phyloP scores from a whole-genome alignment of 2,888 invertebrate species.

The Drosophila pseudotakahashii region DNA sequence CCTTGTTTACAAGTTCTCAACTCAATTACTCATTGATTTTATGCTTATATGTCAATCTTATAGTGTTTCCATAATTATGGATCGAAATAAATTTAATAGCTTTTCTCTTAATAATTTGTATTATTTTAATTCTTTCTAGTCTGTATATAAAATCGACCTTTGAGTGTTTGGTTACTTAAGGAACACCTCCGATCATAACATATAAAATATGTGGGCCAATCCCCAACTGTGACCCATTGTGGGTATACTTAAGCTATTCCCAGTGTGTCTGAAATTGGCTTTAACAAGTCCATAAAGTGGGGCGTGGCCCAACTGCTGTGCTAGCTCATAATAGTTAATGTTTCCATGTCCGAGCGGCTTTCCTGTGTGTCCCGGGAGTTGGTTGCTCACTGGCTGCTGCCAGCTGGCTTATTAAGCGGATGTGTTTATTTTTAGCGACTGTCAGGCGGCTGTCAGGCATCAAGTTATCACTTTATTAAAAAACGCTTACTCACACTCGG shows the following conservation, averaged over 20 bases:
- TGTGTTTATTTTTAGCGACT: conserved; percentile 71
- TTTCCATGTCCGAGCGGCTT: conserved; percentile 45
- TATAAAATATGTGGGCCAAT: conserved; percentile 6
- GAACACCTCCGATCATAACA: conserved; percentile 1
- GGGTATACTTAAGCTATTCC: conserved; percentile 11
- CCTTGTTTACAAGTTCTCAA: no score
- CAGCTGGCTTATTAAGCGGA: conserved; percentile 50
- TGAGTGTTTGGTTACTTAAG: not conserved
- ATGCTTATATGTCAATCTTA: no score
- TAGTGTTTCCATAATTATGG: no score
- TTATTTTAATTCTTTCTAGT: no score
- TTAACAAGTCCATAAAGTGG: conserved; percentile 32
- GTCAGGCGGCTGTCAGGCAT: conserved; percentile 64
- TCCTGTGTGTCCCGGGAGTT: conserved; percentile 45
- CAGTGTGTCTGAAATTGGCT: conserved; percentile 13
- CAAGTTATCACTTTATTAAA: conserved; percentile 80
- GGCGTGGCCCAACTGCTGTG: conserved; percentile 29
- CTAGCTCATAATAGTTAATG: conserved; percentile 42
- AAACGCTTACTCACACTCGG: conserved; percentile 73
- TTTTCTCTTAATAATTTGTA: no score
- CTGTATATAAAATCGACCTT: not conserved
- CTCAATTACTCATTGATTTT: no score
- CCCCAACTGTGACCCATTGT: conserved; percentile 1
- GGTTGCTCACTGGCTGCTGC: conserved; percentile 13
- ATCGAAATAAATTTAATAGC: no score